These are phyloP conservation scores for Pithys albifrons DNA, from an alignment of 2,113 vertebrate genomes.

Conservation along the genomic window DNA sequence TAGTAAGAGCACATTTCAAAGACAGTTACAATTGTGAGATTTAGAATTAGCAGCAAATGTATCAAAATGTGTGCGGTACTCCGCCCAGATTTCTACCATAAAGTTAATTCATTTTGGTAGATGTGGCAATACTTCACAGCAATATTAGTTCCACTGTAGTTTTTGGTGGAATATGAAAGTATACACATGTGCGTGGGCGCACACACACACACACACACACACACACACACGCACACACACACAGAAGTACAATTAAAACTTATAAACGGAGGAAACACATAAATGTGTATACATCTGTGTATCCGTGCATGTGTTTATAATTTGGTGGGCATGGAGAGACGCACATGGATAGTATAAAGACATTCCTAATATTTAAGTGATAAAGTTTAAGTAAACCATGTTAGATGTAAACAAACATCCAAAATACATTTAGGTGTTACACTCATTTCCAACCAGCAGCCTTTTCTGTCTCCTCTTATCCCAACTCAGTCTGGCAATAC, in stretches of 20 bases:
- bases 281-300: rapidly evolving
- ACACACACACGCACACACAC: background rate
- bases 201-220: too few species aligned
- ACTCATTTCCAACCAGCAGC: background rate
- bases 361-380: background rate
- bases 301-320: too few species aligned
- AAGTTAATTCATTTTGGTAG: constrained; percentile 44
- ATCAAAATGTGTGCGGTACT: constrained; percentile 1
- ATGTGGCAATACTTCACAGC: background rate
- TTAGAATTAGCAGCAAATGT: background rate
- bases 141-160: background rate
- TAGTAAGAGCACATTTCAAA: constrained; percentile 46
- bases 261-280: background rate
- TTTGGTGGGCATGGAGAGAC: background rate
- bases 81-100: background rate
- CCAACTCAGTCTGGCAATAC: background rate
- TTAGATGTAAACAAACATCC: background rate
- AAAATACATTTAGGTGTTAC: background rate
- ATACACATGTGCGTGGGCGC: too few species aligned
- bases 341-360: background rate
- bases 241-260: background rate
- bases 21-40: constrained; percentile 13
- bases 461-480: background rate
- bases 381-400: background rate
- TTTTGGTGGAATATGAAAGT: background rate